A percentile compares a stretch with the other conserved stretches of the same genome.
phyloP scores from a whole-genome alignment of 1,140 invertebrate species.

The Sycophila sp. region DNA sequence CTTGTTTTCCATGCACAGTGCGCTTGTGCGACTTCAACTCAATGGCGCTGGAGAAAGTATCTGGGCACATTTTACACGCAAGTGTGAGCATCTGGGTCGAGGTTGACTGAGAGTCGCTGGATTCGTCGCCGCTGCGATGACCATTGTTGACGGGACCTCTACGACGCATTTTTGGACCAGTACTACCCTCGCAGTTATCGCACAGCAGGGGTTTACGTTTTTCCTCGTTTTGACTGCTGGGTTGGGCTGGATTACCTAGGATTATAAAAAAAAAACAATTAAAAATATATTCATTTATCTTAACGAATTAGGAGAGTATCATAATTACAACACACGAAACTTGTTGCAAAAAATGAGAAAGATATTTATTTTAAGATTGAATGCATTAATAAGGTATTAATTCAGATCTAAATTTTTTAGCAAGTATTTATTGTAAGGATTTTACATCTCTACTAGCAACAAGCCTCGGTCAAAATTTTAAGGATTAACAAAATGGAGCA shows the following conservation, averaged over 20 bases:
- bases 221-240: not conserved
- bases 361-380: no score
- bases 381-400: no score
- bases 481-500: no score
- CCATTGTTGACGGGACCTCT: not conserved
- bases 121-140: not conserved
- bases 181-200: constrained; percentile 4
- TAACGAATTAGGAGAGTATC: no score
- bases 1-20: not conserved
- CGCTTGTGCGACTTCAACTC: constrained; percentile 23
- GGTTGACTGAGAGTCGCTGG: not conserved
- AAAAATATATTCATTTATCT: no score
- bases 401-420: no score
- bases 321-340: no score
- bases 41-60: not conserved
- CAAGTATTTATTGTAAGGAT: no score
- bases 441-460: no score
- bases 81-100: not conserved
- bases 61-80: constrained; percentile 9
- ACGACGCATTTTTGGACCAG: not conserved
- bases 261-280: not conserved
- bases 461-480: no score
- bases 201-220: not conserved
- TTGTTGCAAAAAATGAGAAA: no score
- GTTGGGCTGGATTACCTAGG: not conserved